Base-by-base conservation (phyloP, 2,888 invertebrate species). In the Eupithecia subumbrata region DNA sequence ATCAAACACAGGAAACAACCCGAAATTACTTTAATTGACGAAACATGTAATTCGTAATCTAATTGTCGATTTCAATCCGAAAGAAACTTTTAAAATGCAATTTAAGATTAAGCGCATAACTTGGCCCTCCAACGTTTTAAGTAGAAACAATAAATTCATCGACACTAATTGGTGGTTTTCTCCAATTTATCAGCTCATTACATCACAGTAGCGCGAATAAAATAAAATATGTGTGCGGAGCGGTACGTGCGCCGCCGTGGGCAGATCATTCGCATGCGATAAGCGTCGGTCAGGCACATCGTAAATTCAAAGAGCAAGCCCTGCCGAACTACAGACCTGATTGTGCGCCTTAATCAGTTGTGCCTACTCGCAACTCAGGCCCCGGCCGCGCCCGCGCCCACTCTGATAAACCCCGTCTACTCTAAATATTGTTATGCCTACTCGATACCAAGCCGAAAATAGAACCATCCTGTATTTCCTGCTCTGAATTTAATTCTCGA, bases 131-230 rank as follows among this genome's bases (percentile, higher is more conserved):
- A 92, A 93, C 93, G 93, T 91, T 94, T 94, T 94, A 94, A 94
- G 94, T 92, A 93, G 94, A 94, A 94, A 95, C 94, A 95, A 95
- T 95, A 95, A 95, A 94, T 94, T 95, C 94, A 94, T 95, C 94
- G 95, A 93, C 94, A 93, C 95, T 95, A 95, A 95, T 95, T 95
- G 95, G 95, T 94, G 94, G 95, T 95, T 95, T 94, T 95, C 94
- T 94, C 91, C 93, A 92, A 95, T 94, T 95, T 95, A 95, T 95
- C 95, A 93, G 94, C 94, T 95, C 95, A 95, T 95, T 94, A 94
- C 95, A 95, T 95, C 95, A 95, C 95, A 92, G 95, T 94, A 95
- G 95, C 94, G 94, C 93, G 94, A 95, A 94, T 94, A 94, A 94
- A 95, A 94, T 94, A 94, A 95, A 95, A 95, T 94, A 93, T 95